phyloP scores from a whole-genome alignment of 2,888 invertebrate genomes.

The Enchytraeus crypticus region DNA sequence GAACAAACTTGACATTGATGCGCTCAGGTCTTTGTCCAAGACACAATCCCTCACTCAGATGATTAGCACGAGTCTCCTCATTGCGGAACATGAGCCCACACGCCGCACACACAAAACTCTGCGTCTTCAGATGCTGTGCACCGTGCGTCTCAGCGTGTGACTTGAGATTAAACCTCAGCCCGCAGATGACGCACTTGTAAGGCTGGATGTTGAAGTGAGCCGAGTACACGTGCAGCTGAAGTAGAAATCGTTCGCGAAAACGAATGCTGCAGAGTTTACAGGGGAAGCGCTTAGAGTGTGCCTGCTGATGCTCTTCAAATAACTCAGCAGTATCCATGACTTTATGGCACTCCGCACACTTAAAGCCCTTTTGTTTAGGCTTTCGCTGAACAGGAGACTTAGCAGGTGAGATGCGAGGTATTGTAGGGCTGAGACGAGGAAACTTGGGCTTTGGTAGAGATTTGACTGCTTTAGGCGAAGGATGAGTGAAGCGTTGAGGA shows the following conservation, averaged over 20 bases:
- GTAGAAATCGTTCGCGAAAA: neutral
- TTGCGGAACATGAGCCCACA: slow-evolving; percentile 3
- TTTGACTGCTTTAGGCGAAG: too few species aligned
- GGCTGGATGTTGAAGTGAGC: neutral
- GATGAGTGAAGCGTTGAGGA: too few species aligned
- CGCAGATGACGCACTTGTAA: slow-evolving; percentile 1
- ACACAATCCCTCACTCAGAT: neutral
- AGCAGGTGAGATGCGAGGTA: too few species aligned
- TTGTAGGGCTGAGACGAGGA: too few species aligned
- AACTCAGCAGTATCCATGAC: neutral
- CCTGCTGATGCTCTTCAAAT: neutral
- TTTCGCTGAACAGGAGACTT: too few species aligned
- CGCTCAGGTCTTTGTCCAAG: neutral
- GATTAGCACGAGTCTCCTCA: neutral
- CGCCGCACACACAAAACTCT: slow-evolving; percentile 1
- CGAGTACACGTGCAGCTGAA: slow-evolving; percentile 1
- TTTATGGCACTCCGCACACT: slow-evolving; percentile 1
- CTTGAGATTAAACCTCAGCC: neutral
- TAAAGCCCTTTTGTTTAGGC: too few species aligned
- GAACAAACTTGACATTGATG: neutral
- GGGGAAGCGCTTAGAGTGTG: neutral
- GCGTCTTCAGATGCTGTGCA: neutral
- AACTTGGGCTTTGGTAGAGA: too few species aligned
- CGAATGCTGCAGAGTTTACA: slow-evolving; percentile 1
- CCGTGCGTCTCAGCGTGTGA: neutral